Conservation (phyloP, 2,113 vertebrate genomes). For the Plecturocebus donacophilus region DNA sequence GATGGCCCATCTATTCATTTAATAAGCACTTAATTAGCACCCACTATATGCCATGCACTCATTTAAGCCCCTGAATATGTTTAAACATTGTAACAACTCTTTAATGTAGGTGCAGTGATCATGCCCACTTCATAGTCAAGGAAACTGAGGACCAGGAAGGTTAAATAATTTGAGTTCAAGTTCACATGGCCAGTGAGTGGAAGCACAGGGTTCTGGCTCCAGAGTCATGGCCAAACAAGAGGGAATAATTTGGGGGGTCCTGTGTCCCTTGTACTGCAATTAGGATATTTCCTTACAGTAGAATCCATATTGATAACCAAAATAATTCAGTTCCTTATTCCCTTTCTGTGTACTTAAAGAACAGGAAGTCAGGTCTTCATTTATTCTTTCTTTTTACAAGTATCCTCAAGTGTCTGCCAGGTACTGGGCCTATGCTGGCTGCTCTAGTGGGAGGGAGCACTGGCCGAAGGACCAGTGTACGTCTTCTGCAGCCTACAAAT, state of each 20-base stretch:
- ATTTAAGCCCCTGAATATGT: neutral
- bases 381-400: neutral
- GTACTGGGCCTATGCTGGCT: neutral
- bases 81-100: neutral
- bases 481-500: neutral
- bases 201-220: neutral
- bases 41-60: neutral
- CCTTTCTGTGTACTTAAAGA: neutral
- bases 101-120: neutral
- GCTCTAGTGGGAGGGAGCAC: neutral
- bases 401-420: neutral
- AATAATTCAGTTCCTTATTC: neutral
- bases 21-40: neutral
- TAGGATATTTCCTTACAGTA: neutral
- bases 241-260: neutral
- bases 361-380: neutral
- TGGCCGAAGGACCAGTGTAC: neutral
- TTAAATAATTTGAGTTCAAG: neutral
- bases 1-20: neutral
- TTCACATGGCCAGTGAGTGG: neutral
- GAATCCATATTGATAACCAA: neutral
- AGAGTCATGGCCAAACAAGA: neutral
- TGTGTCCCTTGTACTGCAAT: neutral
- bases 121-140: neutral
- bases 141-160: neutral